Conservation (phyloP, 2,888 invertebrate species). For the Dysmachus trigonus region DNA sequence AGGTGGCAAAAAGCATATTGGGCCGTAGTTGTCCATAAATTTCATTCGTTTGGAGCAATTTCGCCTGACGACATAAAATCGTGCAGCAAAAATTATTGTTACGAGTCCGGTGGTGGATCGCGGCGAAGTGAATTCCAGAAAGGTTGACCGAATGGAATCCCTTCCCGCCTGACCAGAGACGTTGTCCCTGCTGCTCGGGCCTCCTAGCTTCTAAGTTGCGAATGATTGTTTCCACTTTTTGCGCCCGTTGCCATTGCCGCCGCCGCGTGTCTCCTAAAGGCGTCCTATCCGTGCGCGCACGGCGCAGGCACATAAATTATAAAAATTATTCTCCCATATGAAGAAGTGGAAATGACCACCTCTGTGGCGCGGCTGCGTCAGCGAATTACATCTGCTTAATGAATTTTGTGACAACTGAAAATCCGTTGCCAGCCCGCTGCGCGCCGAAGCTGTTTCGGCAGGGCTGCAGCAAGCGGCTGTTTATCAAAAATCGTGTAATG, state of each 20-base stretch:
- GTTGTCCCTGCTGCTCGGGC: neutral
- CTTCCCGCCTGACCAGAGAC: neutral
- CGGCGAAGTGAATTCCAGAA: slow-evolving; percentile 13
- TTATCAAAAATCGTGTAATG: slow-evolving; percentile 44
- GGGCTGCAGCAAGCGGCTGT: slow-evolving; percentile 6
- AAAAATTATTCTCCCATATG: slow-evolving; percentile 40
- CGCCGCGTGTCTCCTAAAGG: neutral
- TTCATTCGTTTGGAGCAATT: slow-evolving; percentile 36
- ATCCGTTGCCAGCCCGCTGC: slow-evolving; percentile 13
- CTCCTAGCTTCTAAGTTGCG: slow-evolving; percentile 14
- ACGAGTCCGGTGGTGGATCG: neutral
- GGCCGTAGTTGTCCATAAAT: slow-evolving; percentile 38
- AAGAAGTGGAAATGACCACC: slow-evolving; percentile 42
- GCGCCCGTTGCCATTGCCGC: neutral
- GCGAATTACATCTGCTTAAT: slow-evolving; percentile 37
- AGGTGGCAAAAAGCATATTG: slow-evolving; percentile 43
- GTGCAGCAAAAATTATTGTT: slow-evolving; percentile 39
- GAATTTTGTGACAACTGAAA: slow-evolving; percentile 42
- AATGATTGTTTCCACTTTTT: slow-evolving; percentile 32
- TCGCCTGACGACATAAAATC: slow-evolving; percentile 37
- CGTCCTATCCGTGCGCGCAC: neutral
- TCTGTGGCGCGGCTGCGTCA: slow-evolving; percentile 25
- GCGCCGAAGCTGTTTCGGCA: neutral
- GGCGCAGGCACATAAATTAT: slow-evolving; percentile 28
- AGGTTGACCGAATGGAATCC: neutral